Evolutionary conservation across 2,113 vertebrate species (phyloP).

Genomic region (Cyanoliseus patagonus): DNA sequence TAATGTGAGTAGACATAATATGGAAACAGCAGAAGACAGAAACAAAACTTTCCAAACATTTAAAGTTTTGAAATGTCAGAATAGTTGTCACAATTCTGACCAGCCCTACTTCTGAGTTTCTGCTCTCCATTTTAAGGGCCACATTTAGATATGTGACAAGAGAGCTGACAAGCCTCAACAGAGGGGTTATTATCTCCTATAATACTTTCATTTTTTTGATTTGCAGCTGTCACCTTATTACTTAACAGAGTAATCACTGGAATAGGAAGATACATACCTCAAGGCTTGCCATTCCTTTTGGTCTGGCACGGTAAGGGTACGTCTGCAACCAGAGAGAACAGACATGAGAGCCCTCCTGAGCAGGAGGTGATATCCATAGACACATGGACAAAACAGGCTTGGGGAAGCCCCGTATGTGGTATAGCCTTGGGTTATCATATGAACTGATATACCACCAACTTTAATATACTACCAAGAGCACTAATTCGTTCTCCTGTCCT

Average conservation of each 20-base stretch:
- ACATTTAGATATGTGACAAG: background rate
- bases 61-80: background rate
- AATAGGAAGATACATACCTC: conserved; percentile 21
- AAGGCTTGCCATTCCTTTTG: conserved; percentile 22
- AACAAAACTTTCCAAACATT: background rate
- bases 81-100: background rate
- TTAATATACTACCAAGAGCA: background rate
- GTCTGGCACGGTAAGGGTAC: conserved; percentile 18
- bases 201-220: background rate
- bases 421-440: background rate
- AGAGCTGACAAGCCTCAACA: background rate
- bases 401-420: background rate
- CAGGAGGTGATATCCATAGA: background rate
- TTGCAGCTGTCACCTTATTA: background rate
- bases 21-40: background rate
- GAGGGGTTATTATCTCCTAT: background rate
- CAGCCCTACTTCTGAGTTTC: background rate
- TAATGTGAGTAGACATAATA: background rate
- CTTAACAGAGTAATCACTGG: background rate
- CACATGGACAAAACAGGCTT: background rate
- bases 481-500: background rate
- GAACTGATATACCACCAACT: background rate
- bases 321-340: conserved; percentile 16
- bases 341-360: background rate
- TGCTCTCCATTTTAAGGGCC: background rate